These are phyloP conservation scores for Orthonychiurus folsomi DNA, from an alignment of 2,888 invertebrate species.

Conservation along the genomic window DNA sequence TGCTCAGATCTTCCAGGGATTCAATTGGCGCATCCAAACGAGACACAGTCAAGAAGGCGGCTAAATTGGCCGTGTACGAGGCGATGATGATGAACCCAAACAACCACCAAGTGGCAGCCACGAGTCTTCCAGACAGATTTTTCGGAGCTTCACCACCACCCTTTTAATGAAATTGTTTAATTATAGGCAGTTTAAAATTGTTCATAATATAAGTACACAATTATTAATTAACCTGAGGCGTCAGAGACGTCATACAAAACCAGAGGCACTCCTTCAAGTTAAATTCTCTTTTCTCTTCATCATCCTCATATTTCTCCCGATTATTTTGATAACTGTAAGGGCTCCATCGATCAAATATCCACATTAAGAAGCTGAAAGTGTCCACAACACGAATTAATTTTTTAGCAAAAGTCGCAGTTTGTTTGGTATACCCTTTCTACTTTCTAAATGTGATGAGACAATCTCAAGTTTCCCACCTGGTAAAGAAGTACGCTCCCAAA, in stretches of 20 bases:
- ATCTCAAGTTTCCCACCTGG: too few relatives aligned
- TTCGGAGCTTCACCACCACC: constrained; percentile 94
- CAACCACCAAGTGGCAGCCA: constrained; percentile 98
- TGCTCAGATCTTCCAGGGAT: constrained; percentile 85
- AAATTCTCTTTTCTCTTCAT: constrained; percentile 89
- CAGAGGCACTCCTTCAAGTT: constrained; percentile 92
- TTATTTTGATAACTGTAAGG: constrained; percentile 96
- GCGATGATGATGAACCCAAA: constrained; percentile 99
- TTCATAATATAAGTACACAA: too few relatives aligned
- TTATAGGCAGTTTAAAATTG: background rate
- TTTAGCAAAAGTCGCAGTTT: too few relatives aligned
- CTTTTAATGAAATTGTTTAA: constrained; percentile 44
- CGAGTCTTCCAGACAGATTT: constrained; percentile 84
- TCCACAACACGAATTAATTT: background rate
- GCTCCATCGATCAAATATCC: constrained; percentile 93
- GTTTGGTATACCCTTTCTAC: background rate
- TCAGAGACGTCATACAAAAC: constrained; percentile 98
- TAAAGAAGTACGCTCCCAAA: constrained; percentile 87
- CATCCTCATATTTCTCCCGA: constrained; percentile 80
- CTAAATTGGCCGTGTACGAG: constrained; percentile 95
- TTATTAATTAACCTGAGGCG: constrained; percentile 58
- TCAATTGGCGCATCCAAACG: constrained; percentile 86
- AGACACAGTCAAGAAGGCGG: constrained; percentile 91
- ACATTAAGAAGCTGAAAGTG: constrained; percentile 70
- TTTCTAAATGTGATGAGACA: too few relatives aligned